A percentile compares a stretch with the other conserved stretches of the same genome.
Evolutionary conservation across 2,113 vertebrate genomes (phyloP).

Genomic region (Calypte anna): DNA sequence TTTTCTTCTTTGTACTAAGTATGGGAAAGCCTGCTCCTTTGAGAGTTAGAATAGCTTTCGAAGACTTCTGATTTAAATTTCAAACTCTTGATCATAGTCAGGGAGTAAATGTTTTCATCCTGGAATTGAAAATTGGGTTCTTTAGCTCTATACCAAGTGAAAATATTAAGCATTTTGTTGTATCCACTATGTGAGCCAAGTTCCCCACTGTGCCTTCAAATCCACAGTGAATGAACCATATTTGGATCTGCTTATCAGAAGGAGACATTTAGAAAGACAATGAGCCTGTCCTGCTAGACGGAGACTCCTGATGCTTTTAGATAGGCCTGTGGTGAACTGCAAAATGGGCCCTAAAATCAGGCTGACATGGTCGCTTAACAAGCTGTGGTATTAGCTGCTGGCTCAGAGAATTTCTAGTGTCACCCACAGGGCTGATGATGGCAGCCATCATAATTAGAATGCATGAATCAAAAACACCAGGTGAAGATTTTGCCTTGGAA

Average conservation of each 20-base stretch:
- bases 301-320: slow-evolving; percentile 81
- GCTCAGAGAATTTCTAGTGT: slow-evolving; percentile 74
- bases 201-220: slow-evolving; percentile 82
- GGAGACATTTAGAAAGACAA: slow-evolving; percentile 86
- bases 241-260: slow-evolving; percentile 83
- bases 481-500: slow-evolving; percentile 80
- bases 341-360: slow-evolving; percentile 85
- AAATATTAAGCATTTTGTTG: slow-evolving; percentile 84
- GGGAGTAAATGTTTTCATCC: slow-evolving; percentile 76
- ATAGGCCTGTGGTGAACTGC: slow-evolving; percentile 80
- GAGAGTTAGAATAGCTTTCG: slow-evolving; percentile 77
- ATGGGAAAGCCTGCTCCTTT: slow-evolving; percentile 76
- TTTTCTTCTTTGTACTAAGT: slow-evolving; percentile 75
- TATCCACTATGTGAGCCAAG: slow-evolving; percentile 76
- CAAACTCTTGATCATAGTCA: slow-evolving; percentile 80
- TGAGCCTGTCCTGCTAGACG: slow-evolving; percentile 77
- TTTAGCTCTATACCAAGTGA: slow-evolving; percentile 78
- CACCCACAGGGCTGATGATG: slow-evolving; percentile 82
- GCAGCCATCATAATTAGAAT: slow-evolving; percentile 83
- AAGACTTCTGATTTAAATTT: slow-evolving; percentile 84
- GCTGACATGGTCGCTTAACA: slow-evolving; percentile 85
- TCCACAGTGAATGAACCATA: slow-evolving; percentile 82
- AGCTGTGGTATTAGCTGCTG: slow-evolving; percentile 76
- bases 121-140: slow-evolving; percentile 79
- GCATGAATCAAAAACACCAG: slow-evolving; percentile 83